Evolutionary conservation across 1,140 invertebrate genomes (phyloP).

Genomic region (Panagrolaimus sp.): DNA sequence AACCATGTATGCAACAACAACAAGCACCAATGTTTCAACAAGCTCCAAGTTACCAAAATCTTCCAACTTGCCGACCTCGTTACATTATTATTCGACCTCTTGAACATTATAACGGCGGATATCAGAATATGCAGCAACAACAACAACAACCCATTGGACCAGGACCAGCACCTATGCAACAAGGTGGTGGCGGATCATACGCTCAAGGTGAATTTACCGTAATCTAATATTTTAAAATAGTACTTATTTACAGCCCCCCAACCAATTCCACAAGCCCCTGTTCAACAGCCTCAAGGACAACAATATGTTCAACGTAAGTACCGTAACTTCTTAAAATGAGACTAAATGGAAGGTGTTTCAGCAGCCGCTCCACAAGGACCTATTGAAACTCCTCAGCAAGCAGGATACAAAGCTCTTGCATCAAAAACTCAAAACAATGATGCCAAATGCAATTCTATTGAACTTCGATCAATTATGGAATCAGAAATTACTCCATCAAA

Average conservation of each 20-base stretch:
- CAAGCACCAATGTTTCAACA: conserved; percentile 44
- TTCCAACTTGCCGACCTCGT: conserved; percentile 34
- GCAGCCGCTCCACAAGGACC: not conserved
- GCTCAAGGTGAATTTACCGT: not conserved
- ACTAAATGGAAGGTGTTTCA: conserved; percentile 18
- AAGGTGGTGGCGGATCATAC: not conserved
- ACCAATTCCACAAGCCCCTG: not conserved
- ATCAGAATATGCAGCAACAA: conserved; percentile 16
- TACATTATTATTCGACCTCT: conserved; percentile 48
- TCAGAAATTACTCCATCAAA: conserved; percentile 40
- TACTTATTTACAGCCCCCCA: conserved; percentile 20
- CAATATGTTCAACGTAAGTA: conserved; percentile 6
- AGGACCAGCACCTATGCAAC: conserved; percentile 25
- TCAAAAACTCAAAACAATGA: conserved; percentile 39
- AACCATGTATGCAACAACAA: no score
- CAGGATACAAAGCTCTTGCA: conserved; percentile 22
- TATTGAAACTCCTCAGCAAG: conserved; percentile 25
- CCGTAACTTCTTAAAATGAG: conserved; percentile 27
- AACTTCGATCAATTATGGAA: conserved; percentile 38
- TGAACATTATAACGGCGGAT: conserved; percentile 23
- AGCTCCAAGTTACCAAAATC: conserved; percentile 3
- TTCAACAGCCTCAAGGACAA: conserved; percentile 12
- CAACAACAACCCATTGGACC: not conserved
- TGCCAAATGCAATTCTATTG: conserved; percentile 41
- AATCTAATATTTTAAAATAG: not conserved